These are phyloP conservation scores for Corythaixoides concolor DNA, from an alignment of 2,113 vertebrate genomes.

Conservation along the genomic window DNA sequence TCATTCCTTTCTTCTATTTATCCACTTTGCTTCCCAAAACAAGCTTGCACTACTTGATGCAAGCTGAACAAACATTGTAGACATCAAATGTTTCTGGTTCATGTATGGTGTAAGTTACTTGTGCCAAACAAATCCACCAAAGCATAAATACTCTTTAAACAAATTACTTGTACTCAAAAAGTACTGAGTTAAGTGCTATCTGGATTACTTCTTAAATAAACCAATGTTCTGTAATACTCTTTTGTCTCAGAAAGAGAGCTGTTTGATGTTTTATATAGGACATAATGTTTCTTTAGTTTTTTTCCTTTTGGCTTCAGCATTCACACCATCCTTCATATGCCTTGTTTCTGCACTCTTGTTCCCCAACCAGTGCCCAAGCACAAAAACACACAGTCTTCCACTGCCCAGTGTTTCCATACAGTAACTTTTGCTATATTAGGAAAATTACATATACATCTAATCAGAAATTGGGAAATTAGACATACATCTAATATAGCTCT, in stretches of 20 bases:
- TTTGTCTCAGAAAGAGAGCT: not conserved
- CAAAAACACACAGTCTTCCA: not conserved
- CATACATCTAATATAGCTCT: not conserved
- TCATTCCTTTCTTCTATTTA: not conserved
- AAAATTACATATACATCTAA: not conserved
- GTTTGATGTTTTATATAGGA: not conserved
- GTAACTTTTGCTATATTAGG: not conserved
- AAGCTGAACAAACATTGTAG: slow-evolving; percentile 26
- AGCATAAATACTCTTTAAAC: slow-evolving; percentile 23
- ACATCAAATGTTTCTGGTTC: slow-evolving; percentile 17
- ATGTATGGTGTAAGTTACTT: not conserved
- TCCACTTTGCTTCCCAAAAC: not conserved
- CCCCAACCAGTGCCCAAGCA: not conserved
- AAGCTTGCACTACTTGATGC: not conserved
- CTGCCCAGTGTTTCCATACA: not conserved
- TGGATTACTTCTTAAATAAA: slow-evolving; percentile 44
- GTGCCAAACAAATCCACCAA: slow-evolving; percentile 25
- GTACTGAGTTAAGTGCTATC: not conserved
- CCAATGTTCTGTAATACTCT: not conserved
- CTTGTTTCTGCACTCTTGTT: not conserved
- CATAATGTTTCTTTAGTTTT: not conserved
- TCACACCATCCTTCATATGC: not conserved
- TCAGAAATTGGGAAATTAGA: not conserved
- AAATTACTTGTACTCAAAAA: slow-evolving; percentile 6
- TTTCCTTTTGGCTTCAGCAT: not conserved